Evolutionary conservation across 2,797 vertebrate species (phyloP).

Genomic region (Eptatretus atami): DNA sequence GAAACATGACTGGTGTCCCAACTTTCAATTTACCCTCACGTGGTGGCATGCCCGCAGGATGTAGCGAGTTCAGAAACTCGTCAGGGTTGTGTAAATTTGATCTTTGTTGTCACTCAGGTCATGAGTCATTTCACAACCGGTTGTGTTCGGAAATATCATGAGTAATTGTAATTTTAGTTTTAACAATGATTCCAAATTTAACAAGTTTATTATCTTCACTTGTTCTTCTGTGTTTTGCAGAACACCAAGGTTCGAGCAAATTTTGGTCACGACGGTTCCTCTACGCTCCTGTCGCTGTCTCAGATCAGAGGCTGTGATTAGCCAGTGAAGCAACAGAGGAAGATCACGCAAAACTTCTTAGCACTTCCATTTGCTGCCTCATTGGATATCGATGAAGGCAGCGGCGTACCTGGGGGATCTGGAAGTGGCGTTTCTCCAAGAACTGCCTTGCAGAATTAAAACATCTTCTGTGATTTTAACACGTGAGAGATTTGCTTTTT

Average conservation of each 20-base stretch:
- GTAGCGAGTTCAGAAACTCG: no score
- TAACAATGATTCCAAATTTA: not conserved
- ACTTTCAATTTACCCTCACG: no score
- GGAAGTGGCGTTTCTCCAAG: slow-evolving; percentile 51
- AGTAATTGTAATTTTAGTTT: not conserved
- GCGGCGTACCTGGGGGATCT: slow-evolving; percentile 79
- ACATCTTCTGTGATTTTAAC: slow-evolving; percentile 54
- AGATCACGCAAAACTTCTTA: slow-evolving; percentile 98
- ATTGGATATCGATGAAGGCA: slow-evolving; percentile 84
- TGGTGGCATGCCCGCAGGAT: no score
- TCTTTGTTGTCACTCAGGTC: no score
- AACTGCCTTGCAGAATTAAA: slow-evolving; percentile 68
- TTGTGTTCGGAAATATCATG: not conserved
- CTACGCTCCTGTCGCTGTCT: slow-evolving; percentile 75
- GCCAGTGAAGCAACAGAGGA: slow-evolving; percentile 77
- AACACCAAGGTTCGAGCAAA: slow-evolving; percentile 90
- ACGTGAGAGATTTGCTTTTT: slow-evolving; percentile 21
- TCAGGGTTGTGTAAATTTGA: no score
- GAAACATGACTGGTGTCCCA: no score
- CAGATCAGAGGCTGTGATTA: slow-evolving; percentile 71
- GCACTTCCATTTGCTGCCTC: slow-evolving; percentile 91
- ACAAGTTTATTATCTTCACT: not conserved
- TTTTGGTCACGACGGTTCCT: slow-evolving; percentile 58
- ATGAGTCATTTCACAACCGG: no score
- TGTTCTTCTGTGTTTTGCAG: slow-evolving; percentile 16